These are phyloP conservation scores for Celastrina argiolus DNA, from an alignment of 2,888 invertebrate species.

Conservation along the genomic window DNA sequence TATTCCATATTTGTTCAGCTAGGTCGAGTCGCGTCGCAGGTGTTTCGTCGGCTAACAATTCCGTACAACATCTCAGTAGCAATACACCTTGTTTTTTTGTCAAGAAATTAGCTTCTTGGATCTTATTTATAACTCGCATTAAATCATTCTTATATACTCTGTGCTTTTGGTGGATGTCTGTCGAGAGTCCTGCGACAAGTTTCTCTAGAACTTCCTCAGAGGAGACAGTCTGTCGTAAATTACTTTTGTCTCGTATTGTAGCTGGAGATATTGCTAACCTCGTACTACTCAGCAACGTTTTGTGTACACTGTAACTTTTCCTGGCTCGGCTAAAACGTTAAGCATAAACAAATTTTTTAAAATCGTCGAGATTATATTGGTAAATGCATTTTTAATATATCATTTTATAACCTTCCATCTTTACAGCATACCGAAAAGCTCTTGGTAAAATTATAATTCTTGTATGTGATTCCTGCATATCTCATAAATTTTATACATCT, in stretches of 20 bases:
- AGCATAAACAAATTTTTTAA: neutral
- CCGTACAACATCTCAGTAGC: slow-evolving; percentile 77
- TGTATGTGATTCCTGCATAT: slow-evolving; percentile 40
- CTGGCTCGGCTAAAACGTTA: neutral
- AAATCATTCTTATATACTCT: slow-evolving; percentile 70
- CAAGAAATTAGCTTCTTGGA: slow-evolving; percentile 58
- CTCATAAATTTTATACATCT: slow-evolving; percentile 49
- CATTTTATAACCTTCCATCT: slow-evolving; percentile 39
- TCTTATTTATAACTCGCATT: slow-evolving; percentile 50
- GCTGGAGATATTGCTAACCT: slow-evolving; percentile 26
- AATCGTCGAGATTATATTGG: neutral
- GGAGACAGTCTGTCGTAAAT: slow-evolving; percentile 29
- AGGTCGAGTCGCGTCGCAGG: slow-evolving; percentile 63
- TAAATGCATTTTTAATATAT: slow-evolving; percentile 4
- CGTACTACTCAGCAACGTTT: neutral
- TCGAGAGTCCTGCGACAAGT: slow-evolving; percentile 54
- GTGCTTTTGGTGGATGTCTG: slow-evolving; percentile 62
- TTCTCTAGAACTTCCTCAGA: slow-evolving; percentile 61
- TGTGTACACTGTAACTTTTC: neutral
- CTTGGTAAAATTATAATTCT: slow-evolving; percentile 36
- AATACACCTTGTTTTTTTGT: slow-evolving; percentile 64
- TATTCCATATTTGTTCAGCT: slow-evolving; percentile 74
- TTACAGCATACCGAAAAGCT: slow-evolving; percentile 33
- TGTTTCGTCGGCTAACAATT: slow-evolving; percentile 72
- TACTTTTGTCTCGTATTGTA: slow-evolving; percentile 26